A percentile compares a stretch with the other conserved stretches of the same genome.
phyloP scores from a whole-genome alignment of 2,113 vertebrate genomes.

The Riparia riparia region DNA sequence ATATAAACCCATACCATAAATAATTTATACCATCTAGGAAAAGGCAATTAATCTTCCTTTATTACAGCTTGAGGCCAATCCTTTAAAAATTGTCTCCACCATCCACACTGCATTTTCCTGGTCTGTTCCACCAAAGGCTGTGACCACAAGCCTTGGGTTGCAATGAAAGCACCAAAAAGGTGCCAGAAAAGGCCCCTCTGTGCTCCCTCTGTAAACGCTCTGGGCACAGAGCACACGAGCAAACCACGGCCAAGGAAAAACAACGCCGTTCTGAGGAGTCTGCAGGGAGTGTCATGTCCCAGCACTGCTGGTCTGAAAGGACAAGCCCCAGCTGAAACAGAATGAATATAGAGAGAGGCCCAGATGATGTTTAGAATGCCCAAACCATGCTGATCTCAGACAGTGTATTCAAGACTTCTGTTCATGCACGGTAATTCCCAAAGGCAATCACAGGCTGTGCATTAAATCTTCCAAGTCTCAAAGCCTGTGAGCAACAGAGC shows the following conservation, averaged over 20 bases:
- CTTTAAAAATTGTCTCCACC: not conserved
- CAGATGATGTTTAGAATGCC: not conserved
- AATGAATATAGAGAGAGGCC: not conserved
- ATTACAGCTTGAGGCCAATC: slow-evolving; percentile 36
- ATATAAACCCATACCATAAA: slow-evolving; percentile 53
- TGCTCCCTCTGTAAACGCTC: not conserved
- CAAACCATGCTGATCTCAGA: accelerated
- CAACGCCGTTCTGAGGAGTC: not conserved
- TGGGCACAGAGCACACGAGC: not conserved
- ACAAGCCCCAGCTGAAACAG: not conserved
- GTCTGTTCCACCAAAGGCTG: not conserved
- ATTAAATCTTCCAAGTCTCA: not conserved
- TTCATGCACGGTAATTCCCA: not conserved
- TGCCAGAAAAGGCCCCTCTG: not conserved
- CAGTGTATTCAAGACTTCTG: no score
- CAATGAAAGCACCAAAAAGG: not conserved
- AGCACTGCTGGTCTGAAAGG: not conserved
- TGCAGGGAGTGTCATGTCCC: not conserved
- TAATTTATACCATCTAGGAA: slow-evolving; percentile 37
- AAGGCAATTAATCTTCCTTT: slow-evolving; percentile 34
- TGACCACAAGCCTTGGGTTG: not conserved
- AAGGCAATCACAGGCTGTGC: not conserved
- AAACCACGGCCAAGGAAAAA: not conserved
- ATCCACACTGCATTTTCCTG: not conserved
- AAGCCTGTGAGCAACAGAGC: not conserved